These are phyloP conservation scores for Artemia sinica DNA, from an alignment of 2,888 invertebrate species.

Conservation along the genomic window DNA sequence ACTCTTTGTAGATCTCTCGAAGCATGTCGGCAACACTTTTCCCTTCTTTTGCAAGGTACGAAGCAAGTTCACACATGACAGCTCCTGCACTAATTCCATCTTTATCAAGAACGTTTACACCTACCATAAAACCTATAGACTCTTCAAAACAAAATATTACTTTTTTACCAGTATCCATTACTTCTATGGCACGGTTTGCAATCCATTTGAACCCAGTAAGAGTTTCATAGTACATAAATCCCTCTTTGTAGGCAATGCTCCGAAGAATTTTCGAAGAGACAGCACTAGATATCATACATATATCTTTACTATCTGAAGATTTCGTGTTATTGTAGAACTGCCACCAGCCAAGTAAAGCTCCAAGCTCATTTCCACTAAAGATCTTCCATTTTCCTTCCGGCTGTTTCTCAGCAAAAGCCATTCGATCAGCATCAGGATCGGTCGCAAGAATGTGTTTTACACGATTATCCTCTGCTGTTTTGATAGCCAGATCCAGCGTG, in stretches of 20 bases:
- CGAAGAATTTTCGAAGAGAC: too few relatives aligned
- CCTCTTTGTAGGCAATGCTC: background rate
- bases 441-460: conserved; percentile 73
- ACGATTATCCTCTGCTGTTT: conserved; percentile 51
- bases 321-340: conserved; percentile 37
- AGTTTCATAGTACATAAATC: conserved; percentile 45
- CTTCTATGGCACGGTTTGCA: conserved; percentile 65
- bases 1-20: conserved; percentile 53
- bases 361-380: conserved; percentile 76
- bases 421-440: conserved; percentile 86
- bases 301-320: conserved; percentile 25
- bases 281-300: conserved; percentile 25
- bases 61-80: conserved; percentile 53
- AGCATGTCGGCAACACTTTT: conserved; percentile 39
- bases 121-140: background rate
- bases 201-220: conserved; percentile 99
- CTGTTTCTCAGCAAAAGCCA: too few relatives aligned
- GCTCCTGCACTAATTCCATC: conserved; percentile 41
- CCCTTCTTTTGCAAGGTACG: conserved; percentile 44
- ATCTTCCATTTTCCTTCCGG: too few relatives aligned
- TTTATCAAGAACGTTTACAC: conserved; percentile 30
- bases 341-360: conserved; percentile 90
- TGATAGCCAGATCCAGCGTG: conserved; percentile 53
- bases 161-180: conserved; percentile 49
- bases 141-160: conserved; percentile 66